Evolutionary conservation across 2,113 vertebrate genomes (phyloP).

Genomic region (Bubo scandiacus): DNA sequence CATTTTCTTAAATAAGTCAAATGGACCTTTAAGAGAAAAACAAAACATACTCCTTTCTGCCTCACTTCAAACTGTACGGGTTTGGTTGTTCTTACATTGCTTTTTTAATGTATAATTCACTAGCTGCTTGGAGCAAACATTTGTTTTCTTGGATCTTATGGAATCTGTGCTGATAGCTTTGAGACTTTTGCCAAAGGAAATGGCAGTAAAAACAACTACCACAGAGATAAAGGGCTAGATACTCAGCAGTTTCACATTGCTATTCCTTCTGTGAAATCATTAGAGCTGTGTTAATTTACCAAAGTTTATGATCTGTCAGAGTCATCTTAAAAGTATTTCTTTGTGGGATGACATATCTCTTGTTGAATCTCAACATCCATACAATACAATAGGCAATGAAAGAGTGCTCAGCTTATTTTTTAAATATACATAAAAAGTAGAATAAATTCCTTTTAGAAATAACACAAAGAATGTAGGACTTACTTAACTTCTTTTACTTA

Average conservation of each 20-base stretch:
- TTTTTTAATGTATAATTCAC: slow-evolving; percentile 11
- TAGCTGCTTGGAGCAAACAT: neutral
- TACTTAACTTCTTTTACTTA: neutral
- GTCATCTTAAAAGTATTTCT: neutral
- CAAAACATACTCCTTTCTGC: neutral
- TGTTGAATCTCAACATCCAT: neutral
- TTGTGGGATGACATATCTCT: neutral
- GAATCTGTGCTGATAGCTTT: neutral
- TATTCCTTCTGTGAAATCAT: neutral
- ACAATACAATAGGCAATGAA: neutral
- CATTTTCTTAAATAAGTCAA: neutral
- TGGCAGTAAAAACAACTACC: neutral
- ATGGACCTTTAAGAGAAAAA: neutral
- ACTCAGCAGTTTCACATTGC: neutral
- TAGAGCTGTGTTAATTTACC: neutral
- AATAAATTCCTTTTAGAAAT: neutral
- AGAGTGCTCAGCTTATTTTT: neutral
- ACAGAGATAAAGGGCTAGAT: neutral
- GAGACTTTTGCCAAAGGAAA: neutral
- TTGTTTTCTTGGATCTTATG: neutral
- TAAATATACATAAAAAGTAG: neutral
- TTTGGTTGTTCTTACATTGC: neutral
- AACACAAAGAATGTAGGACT: accelerated
- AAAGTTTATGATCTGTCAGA: neutral
- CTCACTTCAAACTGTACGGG: neutral